Evolutionary conservation across 1,140 invertebrate genomes (phyloP).

Genomic region (Phymorhynchus buccinoides): DNA sequence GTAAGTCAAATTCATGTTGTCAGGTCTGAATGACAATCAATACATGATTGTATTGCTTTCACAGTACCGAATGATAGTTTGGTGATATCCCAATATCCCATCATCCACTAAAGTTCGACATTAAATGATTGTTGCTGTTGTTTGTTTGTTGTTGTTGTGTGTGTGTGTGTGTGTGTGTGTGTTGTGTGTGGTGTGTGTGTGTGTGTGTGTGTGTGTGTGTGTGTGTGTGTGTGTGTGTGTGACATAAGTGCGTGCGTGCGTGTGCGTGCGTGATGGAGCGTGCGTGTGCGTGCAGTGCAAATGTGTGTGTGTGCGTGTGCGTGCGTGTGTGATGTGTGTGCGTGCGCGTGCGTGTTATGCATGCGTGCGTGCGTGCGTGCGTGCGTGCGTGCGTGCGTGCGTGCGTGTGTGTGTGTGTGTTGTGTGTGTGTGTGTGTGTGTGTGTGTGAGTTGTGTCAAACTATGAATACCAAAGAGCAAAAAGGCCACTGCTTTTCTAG

Average conservation of each 20-base stretch:
- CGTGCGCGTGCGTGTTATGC: too few species aligned
- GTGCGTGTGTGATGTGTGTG: constrained; percentile 14
- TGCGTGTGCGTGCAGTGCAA: not conserved
- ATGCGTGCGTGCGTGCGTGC: constrained; percentile 23
- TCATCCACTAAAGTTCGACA: too few species aligned
- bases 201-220: constrained; percentile 12
- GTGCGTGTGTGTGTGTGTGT: constrained; percentile 19
- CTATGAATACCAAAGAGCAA: too few species aligned
- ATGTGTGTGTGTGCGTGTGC: not conserved
- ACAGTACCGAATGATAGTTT: too few species aligned
- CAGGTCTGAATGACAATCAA: too few species aligned
- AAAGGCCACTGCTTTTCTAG: too few species aligned
- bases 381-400: constrained; percentile 23
- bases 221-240: constrained; percentile 19
- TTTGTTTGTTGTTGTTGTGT: not conserved
- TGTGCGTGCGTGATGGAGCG: not conserved
- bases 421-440: constrained; percentile 24
- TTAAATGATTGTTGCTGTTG: too few species aligned
- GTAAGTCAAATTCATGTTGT: too few species aligned
- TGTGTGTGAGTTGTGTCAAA: too few species aligned
- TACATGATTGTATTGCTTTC: too few species aligned
- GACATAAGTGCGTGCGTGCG: too few species aligned
- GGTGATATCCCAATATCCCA: too few species aligned
- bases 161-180: not conserved
- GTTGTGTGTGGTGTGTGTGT: not conserved